phyloP scores from a whole-genome alignment of 2,797 vertebrate species.

The Leucoraja ocellata region DNA sequence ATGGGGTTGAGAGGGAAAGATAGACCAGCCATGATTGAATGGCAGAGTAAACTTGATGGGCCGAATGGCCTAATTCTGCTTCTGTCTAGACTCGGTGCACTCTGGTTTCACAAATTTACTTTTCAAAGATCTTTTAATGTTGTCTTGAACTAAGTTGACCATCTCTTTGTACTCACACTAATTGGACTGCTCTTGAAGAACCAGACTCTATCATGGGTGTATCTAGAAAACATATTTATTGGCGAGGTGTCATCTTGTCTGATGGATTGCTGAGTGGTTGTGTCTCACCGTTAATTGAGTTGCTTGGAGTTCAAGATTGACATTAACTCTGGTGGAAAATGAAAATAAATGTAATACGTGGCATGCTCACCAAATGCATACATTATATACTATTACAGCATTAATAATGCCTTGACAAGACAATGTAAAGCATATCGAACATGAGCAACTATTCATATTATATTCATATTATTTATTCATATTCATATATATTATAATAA shows the following conservation, averaged over 20 bases:
- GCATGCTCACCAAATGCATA: neutral
- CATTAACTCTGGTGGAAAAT: neutral
- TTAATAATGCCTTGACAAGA: too few species aligned
- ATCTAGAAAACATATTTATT: neutral
- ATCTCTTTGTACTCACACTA: neutral
- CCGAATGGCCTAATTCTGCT: too few species aligned
- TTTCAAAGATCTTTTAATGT: neutral
- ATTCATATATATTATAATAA: too few species aligned
- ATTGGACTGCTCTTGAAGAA: neutral
- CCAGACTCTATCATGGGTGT: neutral
- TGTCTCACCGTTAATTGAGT: neutral
- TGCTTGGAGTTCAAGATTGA: neutral
- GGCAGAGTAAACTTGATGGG: too few species aligned
- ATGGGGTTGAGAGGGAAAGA: too few species aligned
- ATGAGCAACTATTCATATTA: neutral
- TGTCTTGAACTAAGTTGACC: neutral
- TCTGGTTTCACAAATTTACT: neutral
- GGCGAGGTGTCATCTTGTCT: neutral
- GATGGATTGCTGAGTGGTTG: neutral
- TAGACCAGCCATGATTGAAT: too few species aligned
- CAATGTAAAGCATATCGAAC: neutral
- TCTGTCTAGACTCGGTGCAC: neutral
- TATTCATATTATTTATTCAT: too few species aligned
- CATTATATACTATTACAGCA: neutral
- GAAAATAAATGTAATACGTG: neutral